These are phyloP conservation scores for Tupaia tana DNA, from an alignment of 2,113 vertebrate genomes.

Conservation along the genomic window DNA sequence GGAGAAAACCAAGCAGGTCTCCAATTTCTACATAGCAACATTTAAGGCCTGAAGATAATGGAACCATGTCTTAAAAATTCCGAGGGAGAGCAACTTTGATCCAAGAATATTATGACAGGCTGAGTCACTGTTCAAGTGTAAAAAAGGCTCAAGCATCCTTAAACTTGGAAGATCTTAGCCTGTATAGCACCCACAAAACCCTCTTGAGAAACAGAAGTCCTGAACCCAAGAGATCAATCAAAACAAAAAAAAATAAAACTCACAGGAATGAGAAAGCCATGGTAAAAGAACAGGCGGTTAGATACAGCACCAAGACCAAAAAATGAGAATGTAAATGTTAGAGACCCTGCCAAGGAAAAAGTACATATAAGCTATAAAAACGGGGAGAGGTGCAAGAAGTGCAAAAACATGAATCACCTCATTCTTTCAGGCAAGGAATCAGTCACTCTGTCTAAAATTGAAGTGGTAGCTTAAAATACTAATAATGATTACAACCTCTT, in stretches of 20 bases:
- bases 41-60: background rate
- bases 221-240: background rate
- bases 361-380: slow-evolving; percentile 15
- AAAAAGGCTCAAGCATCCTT: background rate
- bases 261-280: background rate
- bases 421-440: background rate
- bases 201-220: slow-evolving; percentile 45
- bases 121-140: background rate
- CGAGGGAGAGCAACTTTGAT: slow-evolving; percentile 30
- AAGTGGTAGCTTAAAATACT: slow-evolving; percentile 41
- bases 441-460: background rate
- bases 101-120: slow-evolving; percentile 1
- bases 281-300: background rate
- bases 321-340: background rate
- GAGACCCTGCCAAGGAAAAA: background rate
- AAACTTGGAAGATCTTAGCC: slow-evolving; percentile 24
- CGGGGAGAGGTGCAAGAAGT: background rate
- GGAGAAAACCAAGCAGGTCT: background rate
- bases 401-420: background rate
- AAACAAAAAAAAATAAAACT: background rate
- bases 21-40: slow-evolving; percentile 31
- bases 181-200: background rate
- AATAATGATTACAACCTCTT: slow-evolving; percentile 1
- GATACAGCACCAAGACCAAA: background rate
- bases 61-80: background rate